Base-by-base conservation (phyloP, 1,140 invertebrate species). In the Agrilus planipennis region DNA sequence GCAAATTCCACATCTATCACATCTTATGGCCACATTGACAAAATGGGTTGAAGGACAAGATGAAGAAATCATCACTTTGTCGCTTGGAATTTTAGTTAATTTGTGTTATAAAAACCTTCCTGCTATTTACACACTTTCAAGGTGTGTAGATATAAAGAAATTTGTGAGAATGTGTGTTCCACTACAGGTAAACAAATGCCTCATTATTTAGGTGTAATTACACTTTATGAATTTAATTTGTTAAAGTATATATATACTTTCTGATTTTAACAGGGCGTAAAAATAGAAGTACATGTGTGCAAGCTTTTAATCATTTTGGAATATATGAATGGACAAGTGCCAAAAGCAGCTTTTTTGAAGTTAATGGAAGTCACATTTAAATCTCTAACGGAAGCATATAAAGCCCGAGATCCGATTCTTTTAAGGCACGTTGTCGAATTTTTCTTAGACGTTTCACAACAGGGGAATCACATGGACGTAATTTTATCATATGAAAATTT, bases 51-150 rank as follows among this genome's bases (percentile, higher is more conserved):
- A 50, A 1, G 52, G 55, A 2, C 69, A 75, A 34, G 66, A 73
- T 19, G 63, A 72, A 23, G 62, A 72, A 3, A 71, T 78, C 15
- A 59, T 63, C 0, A 62, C 70, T 9, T 62, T 75, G 20, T 73
- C 76, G 0, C 60, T 83, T 3, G 73, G 75, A 0, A 69, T 81
- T n/a, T 55, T 83, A n/a, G 74, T 78, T 1, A 81, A 81, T 64
- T 58, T 83, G 10, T 81, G 77, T 52, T 76, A 79, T 49, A 77
- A 76, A 45, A 81, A 81, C 61, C 52, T 76, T 38, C 72, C 76
- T 4, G 75, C 73, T 2, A 66, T 79, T 18, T 77, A 79, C 48
- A 71, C 71, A 0, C 60, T 81, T 3, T 73, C 77, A 64, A 67
- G 71, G 34, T 72, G 67, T 28, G 68, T 80, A 0, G 72, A 81